Evolutionary conservation across 2,113 vertebrate genomes (phyloP).

Genomic region (Vombatus ursinus): DNA sequence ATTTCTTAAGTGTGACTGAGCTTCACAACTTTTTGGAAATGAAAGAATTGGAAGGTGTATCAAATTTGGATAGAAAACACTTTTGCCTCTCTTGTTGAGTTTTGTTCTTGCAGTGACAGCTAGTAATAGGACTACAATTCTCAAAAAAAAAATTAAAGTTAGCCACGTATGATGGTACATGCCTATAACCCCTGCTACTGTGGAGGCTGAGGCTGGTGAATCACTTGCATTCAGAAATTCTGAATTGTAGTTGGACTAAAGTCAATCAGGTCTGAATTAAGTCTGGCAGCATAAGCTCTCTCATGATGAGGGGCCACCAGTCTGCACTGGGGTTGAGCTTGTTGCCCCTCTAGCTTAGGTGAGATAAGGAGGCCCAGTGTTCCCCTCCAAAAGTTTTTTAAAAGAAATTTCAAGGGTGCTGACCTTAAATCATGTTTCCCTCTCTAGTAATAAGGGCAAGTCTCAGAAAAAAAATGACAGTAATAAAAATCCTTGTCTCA

Average conservation of each 20-base stretch:
- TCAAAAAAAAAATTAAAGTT: background rate
- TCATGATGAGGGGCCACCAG: background rate
- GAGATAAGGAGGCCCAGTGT: background rate
- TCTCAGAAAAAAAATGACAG: background rate
- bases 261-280: background rate
- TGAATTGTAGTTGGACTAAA: background rate
- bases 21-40: background rate
- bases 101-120: constrained; percentile 37
- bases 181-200: background rate
- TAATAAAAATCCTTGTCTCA: background rate
- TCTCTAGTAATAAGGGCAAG: background rate
- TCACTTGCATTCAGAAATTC: background rate
- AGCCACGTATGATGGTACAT: background rate
- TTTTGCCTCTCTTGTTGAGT: background rate
- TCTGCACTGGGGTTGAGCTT: background rate
- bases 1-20: background rate
- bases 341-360: background rate
- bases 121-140: constrained; percentile 53
- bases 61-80: background rate
- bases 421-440: background rate
- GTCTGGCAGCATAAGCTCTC: background rate
- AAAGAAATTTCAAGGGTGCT: background rate
- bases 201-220: background rate
- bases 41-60: background rate
- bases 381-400: background rate